Evolutionary conservation across 2,113 vertebrate species (phyloP).

Genomic region (Mionectes macconnelli): DNA sequence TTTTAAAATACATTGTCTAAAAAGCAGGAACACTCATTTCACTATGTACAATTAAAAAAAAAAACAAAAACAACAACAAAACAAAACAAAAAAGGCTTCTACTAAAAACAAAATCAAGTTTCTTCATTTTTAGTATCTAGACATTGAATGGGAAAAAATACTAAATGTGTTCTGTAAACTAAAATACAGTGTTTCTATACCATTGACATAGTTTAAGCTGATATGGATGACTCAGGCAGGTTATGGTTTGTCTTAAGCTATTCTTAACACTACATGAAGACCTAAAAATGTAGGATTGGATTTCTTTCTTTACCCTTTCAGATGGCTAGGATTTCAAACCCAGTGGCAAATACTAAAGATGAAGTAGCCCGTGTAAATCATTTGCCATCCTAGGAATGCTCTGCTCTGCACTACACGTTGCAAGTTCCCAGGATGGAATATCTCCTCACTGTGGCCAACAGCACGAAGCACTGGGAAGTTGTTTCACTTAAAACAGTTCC

Average conservation of each 20-base stretch:
- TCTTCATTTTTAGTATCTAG: constrained; percentile 79
- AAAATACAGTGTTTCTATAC: constrained; percentile 84
- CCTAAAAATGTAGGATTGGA: constrained; percentile 19
- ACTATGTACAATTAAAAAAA: constrained; percentile 69
- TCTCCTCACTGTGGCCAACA: neutral
- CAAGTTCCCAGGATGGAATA: neutral
- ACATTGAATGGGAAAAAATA: constrained; percentile 77
- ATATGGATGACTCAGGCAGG: constrained; percentile 47
- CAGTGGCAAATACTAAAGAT: constrained; percentile 23
- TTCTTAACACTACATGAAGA: constrained; percentile 61
- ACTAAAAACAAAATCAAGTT: constrained; percentile 77
- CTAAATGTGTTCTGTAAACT: constrained; percentile 72
- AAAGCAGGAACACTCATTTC: constrained; percentile 74
- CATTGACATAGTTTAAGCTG: constrained; percentile 57
- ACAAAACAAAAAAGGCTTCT: constrained; percentile 34
- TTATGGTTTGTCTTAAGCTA: constrained; percentile 57
- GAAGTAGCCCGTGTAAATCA: neutral
- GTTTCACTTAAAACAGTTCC: neutral
- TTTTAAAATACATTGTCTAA: constrained; percentile 61
- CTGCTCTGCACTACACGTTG: neutral
- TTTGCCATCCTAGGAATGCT: neutral
- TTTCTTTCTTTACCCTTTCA: constrained; percentile 27
- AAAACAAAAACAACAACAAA: constrained; percentile 26
- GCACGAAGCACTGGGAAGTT: neutral
- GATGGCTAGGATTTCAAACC: constrained; percentile 10